These are phyloP conservation scores for Cossypha dichroa DNA, from an alignment of 2,797 vertebrate species.

Conservation along the genomic window DNA sequence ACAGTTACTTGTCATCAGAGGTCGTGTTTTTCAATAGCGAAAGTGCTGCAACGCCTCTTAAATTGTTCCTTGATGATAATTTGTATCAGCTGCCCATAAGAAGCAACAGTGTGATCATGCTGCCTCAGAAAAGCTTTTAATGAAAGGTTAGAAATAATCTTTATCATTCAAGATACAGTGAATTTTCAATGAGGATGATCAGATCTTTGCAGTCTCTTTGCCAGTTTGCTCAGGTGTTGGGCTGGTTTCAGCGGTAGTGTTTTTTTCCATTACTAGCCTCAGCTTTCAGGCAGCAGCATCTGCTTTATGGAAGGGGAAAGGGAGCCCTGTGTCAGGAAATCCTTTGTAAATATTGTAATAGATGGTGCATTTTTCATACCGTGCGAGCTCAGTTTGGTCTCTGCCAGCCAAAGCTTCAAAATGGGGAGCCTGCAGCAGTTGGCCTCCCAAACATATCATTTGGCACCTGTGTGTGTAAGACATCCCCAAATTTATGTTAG, in stretches of 20 bases:
- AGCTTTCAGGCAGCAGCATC: neutral
- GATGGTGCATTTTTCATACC: neutral
- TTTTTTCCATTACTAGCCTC: neutral
- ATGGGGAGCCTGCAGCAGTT: neutral
- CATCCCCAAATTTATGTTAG: neutral
- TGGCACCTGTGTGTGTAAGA: neutral
- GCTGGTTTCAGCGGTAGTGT: neutral
- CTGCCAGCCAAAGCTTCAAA: neutral
- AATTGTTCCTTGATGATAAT: conserved; percentile 38
- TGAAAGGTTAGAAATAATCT: conserved; percentile 1
- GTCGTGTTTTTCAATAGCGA: neutral
- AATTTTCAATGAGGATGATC: neutral
- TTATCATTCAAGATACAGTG: neutral
- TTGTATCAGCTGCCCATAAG: neutral
- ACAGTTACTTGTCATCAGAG: conserved; percentile 36
- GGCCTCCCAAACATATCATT: neutral
- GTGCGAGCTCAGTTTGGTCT: neutral
- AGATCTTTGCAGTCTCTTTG: neutral
- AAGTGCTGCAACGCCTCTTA: neutral
- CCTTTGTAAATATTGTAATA: neutral
- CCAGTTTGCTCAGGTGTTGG: neutral
- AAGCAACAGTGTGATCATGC: neutral
- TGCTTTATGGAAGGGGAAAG: neutral
- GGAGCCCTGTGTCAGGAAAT: neutral
- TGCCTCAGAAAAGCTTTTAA: neutral